Evolutionary conservation across 2,888 invertebrate species (phyloP).

Genomic region (Lagria hirta): DNA sequence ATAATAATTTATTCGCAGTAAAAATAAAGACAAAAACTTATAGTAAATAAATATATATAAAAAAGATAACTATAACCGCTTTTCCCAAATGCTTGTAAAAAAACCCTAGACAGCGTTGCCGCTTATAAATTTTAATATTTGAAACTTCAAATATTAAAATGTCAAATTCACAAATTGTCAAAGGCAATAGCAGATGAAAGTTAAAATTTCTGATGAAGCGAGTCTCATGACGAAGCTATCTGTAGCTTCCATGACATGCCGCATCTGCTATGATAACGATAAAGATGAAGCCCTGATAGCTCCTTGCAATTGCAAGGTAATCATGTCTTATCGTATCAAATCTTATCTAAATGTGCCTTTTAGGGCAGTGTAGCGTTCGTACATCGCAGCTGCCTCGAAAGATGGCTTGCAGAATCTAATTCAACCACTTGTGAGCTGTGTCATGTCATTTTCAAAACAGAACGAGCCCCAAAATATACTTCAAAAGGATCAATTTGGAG

Average conservation of each 20-base stretch:
- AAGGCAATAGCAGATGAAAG: no score
- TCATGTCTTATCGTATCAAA: neutral
- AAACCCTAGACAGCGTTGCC: no score
- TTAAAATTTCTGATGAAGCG: no score
- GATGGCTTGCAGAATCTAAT: constrained; percentile 75
- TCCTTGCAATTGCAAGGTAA: constrained; percentile 58
- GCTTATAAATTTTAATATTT: no score
- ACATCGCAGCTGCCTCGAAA: constrained; percentile 72
- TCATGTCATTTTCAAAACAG: constrained; percentile 65
- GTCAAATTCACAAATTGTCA: no score
- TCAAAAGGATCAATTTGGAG: constrained; percentile 59
- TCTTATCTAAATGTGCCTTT: no score
- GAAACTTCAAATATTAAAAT: no score
- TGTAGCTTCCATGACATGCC: constrained; percentile 51
- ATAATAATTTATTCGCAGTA: no score
- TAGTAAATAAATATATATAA: no score
- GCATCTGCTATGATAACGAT: constrained; percentile 57
- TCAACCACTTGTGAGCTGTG: constrained; percentile 73
- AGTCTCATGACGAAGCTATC: constrained; percentile 40
- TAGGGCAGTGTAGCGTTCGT: constrained; percentile 73
- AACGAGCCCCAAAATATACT: constrained; percentile 63
- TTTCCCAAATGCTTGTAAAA: no score
- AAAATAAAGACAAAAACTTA: no score
- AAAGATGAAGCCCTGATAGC: constrained; percentile 54
- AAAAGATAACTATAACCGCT: no score